These are phyloP conservation scores for Hydrocynus forskahlii DNA, from an alignment of 2,797 vertebrate species.

Conservation along the genomic window DNA sequence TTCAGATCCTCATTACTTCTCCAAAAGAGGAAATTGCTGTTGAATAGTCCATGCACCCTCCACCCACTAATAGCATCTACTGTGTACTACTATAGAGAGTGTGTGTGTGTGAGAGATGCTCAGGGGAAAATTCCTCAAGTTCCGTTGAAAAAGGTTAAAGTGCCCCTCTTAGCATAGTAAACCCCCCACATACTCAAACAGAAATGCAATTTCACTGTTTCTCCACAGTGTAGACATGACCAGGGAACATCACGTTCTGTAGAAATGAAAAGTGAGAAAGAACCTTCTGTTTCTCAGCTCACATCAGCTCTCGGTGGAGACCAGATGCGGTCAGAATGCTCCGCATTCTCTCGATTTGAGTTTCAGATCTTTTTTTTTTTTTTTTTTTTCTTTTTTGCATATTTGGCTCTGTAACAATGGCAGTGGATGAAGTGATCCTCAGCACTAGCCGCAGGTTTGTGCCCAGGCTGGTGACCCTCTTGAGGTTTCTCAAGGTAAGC, in stretches of 20 bases:
- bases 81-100: conserved; percentile 6
- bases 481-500: conserved; percentile 54
- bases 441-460: conserved; percentile 41
- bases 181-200: background rate
- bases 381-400: conserved; percentile 3
- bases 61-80: conserved; percentile 43
- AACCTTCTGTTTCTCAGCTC: conserved; percentile 41
- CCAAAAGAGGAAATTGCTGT: conserved; percentile 57
- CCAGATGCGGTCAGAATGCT: conserved; percentile 7
- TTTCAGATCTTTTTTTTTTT: conserved; percentile 3
- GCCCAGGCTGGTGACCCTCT: conserved; percentile 42
- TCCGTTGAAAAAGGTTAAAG: conserved; percentile 20
- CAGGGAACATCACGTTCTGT: conserved; percentile 9
- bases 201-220: conserved; percentile 11
- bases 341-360: background rate
- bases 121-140: conserved; percentile 21
- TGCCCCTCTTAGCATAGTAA: conserved; percentile 8
- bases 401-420: conserved; percentile 18
- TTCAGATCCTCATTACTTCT: conserved; percentile 37
- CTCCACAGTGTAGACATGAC: background rate
- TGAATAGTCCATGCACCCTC: conserved; percentile 28
- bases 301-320: conserved; percentile 7
- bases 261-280: conserved; percentile 33
- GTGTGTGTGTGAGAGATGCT: conserved; percentile 35
- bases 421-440: conserved; percentile 49